Percentiles rank a stretch among this genome's conserved stretches.
phyloP scores from a whole-genome alignment of 2,888 invertebrate genomes.

The Spisula solida region DNA sequence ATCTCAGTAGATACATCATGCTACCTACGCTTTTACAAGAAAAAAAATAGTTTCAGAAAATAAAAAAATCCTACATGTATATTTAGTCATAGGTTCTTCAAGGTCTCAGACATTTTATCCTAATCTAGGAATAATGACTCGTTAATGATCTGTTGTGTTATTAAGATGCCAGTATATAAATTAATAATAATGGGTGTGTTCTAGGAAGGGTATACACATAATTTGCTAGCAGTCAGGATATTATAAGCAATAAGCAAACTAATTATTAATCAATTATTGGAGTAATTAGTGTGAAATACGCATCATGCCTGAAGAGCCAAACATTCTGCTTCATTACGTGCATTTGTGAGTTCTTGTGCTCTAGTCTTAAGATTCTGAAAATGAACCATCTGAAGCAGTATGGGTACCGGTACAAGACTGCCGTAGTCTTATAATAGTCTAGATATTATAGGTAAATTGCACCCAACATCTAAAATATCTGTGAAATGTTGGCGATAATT shows the following conservation, averaged over 20 bases:
- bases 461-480: too few relatives aligned
- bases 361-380: not conserved
- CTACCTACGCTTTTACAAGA: too few relatives aligned
- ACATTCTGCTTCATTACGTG: slow-evolving; percentile 9
- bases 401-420: not conserved
- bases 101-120: too few relatives aligned
- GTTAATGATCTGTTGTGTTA: not conserved
- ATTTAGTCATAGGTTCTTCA: too few relatives aligned
- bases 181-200: not conserved
- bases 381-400: not conserved
- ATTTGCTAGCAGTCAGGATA: slow-evolving; percentile 1
- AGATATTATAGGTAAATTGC: too few relatives aligned
- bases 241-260: slow-evolving; percentile 9
- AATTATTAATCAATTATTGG: not conserved
- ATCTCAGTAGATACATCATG: too few relatives aligned
- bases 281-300: not conserved
- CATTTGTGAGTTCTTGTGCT: not conserved
- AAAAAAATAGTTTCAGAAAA: too few relatives aligned
- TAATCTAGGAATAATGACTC: too few relatives aligned
- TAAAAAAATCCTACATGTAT: too few relatives aligned
- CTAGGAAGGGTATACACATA: not conserved
- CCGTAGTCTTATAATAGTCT: not conserved
- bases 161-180: not conserved
- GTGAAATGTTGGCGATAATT: too few relatives aligned
- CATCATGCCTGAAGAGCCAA: not conserved